These are phyloP conservation scores for Cephalopholis sonnerati DNA, from an alignment of 2,113 vertebrate genomes.

Conservation along the genomic window DNA sequence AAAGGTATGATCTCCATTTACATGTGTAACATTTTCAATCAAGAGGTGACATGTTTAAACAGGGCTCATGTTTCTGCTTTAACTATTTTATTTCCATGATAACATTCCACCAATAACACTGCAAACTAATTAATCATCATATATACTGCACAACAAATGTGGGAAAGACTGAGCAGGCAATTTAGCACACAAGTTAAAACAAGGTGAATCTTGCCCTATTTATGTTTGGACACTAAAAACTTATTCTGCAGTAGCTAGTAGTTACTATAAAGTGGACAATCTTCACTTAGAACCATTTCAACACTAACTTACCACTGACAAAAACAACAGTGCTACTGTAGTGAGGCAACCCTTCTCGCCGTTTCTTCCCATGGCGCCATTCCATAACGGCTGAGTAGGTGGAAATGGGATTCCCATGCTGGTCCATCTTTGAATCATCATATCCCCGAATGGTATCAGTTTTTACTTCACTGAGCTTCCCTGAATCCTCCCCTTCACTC, in stretches of 20 bases:
- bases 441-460: neutral
- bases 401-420: constrained; percentile 21
- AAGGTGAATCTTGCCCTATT: too few species aligned
- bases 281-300: neutral
- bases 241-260: too few species aligned
- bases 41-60: neutral
- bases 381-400: constrained; percentile 3
- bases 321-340: constrained; percentile 16
- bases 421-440: constrained; percentile 18
- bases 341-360: constrained; percentile 13
- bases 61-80: neutral
- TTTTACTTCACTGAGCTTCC: neutral
- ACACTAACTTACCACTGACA: constrained; percentile 4
- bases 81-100: neutral
- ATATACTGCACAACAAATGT: too few species aligned
- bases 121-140: neutral
- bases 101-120: neutral
- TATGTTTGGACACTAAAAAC: neutral
- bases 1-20: neutral
- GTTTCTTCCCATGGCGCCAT: constrained; percentile 30
- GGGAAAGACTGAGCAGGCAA: too few species aligned
- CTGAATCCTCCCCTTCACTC: constrained; percentile 3
- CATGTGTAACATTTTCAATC: neutral
- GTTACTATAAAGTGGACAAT: neutral
- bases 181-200: too few species aligned